Base-by-base conservation (phyloP, 2,797 vertebrate genomes). In the Varecia variegata region DNA sequence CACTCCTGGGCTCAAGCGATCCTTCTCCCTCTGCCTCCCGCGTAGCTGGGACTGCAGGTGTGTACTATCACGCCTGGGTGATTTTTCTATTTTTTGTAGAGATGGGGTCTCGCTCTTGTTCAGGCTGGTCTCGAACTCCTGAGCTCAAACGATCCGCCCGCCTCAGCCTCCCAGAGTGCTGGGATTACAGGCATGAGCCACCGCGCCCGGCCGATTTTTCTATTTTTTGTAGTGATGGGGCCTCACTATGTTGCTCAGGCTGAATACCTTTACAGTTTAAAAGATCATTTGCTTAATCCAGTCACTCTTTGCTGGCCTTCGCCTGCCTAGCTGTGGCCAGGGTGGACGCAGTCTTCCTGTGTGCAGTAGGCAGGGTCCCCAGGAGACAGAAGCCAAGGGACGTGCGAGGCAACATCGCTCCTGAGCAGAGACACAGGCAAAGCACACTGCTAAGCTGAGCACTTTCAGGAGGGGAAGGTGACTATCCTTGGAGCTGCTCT, bases 391-490 rank as follows among this genome's bases (percentile, higher is more conserved):
- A 79, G 60, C 25, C 84, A 40, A 87, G 58, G 23, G 14, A 86
- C 70, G 40, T 23, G 13, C 56, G 25, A 15, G 52, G 38, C 30
- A 58, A 84, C 32, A 38, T 1, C 0, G 62, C 35, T 43, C 20
- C 79, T 18, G 21, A 68, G 3, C 8, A 73, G 56, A 95, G 54
- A 50, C 47, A 18, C 2, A 5, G 32, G 40, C 40, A 25, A n/a
- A 62, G 62, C 17, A 6, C 0, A 7, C 0, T 27, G n/a, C 52
- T 70, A 45, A 85, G 14, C 12, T 0, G 1, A 70, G 67, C 27
- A 74, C 47, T 73, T 45, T 45, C 11, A 12, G 38, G 82, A 70
- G 5, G 0, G 12, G 56, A 21, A 47, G 32, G 52, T 15, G 32
- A 68, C 71, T 14, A 65, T 70, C 90, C 82, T 80, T 17, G 14